Evolutionary conservation across 2,888 invertebrate species (phyloP), one percentile per base, ranked within the genome.

Genomic region (Tetropium fuscum): DNA sequence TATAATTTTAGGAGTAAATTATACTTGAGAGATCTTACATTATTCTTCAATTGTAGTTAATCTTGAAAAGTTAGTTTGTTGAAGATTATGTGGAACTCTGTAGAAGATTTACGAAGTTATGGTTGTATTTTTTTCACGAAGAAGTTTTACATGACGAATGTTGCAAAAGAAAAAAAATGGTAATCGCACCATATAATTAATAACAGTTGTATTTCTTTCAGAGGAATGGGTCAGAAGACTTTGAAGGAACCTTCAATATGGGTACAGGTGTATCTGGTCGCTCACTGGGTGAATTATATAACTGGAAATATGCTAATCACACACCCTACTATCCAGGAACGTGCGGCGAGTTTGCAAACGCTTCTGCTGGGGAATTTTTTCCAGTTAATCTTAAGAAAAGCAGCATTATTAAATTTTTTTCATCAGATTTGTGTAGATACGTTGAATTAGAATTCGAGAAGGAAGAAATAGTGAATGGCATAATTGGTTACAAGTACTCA

Each of bases 331-430:
- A 81, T 70, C 77, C 77, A 1, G 84, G 83, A 1, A 77, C 83
- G 11, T 91, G 91, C 76, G 87, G 87, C 32, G 73, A 77, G 73
- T 83, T 94, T 0, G 82, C 84, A 55, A 93, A 93, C 16, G 49
- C 57, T 5, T 92, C 93, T 13, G 90, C 90, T 0, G 94, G 94
- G 0, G 94, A 94, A 82, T 89, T 94, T 75, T 90, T 90, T 78
- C 88, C 90, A 0, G 54, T 15, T 0, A 83, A 87, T 70, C 80
- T 88, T 63, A 83, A 82, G 0, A 87, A 87, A 61, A 83, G 86
- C 1, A 84, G 83, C 16, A 83, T 91, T 18, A 83, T 91, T n/a
- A 80, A 81, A 20, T 82, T 74, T 53, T 74, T 91, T 79, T 85
- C 89, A 54, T 84, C 92, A 0, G 93, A 94, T 75, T 83, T 94